Evolutionary conservation across 2,888 invertebrate genomes (phyloP), one percentile per base, ranked within the genome.

Genomic region (Endotricha flammealis): DNA sequence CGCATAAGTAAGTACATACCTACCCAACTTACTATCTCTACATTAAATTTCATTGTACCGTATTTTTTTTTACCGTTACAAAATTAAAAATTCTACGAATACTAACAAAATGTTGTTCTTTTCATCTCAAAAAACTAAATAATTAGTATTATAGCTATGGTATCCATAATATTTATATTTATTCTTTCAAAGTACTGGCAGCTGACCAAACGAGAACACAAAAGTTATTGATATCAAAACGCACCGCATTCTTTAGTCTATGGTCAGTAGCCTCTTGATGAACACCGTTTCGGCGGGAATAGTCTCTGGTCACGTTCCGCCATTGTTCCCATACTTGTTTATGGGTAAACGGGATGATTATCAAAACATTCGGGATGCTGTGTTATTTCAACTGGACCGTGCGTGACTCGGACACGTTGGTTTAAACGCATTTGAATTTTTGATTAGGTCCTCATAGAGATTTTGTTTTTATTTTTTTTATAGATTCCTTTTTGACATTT

Each of bases 331-430:
- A 39, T 44, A 54, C 51, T 55, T 53, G 64, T 68, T 64, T 62
- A 54, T 41, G 48, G 51, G 57, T 57, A 55, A 62, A 63, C 59
- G 60, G 62, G 63, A 64, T 57, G 52, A 53, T 58, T 63, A 59
- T 64, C 60, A 65, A 59, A 70, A 72, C 54, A 68, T 43, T 42
- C 52, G 55, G 75, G 80, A 82, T 80, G 80, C 85, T 85, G 82
- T 83, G 82, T 85, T 83, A 64, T 79, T 79, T 54, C 82, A 83
- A 81, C 82, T 83, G 85, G 80, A 71, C 75, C 61, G 63, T 55
- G 67, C 75, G 70, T 75, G 76, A 66, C 60, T 56, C 39, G 36
- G 38, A 48, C 48, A 43, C 51, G 39, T 23, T 39, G 42, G 45
- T 44, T 42, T 49, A n/a, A n/a, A 56, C 53, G 61, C 40, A 48